Conservation (phyloP, 2,888 invertebrate species). For the Parnassius glacialis region DNA sequence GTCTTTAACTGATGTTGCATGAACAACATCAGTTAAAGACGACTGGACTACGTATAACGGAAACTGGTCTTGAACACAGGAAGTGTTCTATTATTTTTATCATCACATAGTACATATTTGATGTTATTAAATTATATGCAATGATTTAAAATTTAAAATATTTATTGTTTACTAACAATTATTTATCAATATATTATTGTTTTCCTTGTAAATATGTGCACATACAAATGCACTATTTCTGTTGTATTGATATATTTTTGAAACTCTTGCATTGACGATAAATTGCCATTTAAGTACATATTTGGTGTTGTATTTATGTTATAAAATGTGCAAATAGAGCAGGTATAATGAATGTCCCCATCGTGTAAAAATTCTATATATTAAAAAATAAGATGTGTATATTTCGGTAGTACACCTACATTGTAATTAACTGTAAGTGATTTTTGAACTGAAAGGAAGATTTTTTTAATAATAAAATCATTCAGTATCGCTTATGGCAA, state of each 20-base stretch:
- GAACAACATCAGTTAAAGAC: no score
- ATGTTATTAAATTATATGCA: not conserved
- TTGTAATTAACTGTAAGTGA: not conserved
- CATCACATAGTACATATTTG: not conserved
- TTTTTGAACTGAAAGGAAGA: not conserved
- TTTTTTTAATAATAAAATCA: no score
- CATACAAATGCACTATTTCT: no score
- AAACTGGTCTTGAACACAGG: no score
- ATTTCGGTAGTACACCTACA: not conserved
- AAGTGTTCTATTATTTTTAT: no score
- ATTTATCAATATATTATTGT: not conserved
- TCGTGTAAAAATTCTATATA: not conserved
- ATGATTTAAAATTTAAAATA: not conserved
- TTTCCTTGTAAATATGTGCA: not conserved
- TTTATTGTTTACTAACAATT: no score
- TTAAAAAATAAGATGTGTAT: not conserved
- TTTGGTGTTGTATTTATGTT: not conserved
- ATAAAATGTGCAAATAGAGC: not conserved
- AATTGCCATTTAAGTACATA: constrained; percentile 2
- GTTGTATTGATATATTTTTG: no score
- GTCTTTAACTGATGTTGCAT: no score
- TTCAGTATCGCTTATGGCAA: no score
- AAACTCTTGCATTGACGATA: not conserved
- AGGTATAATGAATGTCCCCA: not conserved
- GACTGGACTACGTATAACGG: no score